A percentile compares a stretch with the other conserved stretches of the same genome.
These are phyloP conservation scores for Diogma glabrata DNA, from an alignment of 2,888 invertebrate species.

Conservation along the genomic window DNA sequence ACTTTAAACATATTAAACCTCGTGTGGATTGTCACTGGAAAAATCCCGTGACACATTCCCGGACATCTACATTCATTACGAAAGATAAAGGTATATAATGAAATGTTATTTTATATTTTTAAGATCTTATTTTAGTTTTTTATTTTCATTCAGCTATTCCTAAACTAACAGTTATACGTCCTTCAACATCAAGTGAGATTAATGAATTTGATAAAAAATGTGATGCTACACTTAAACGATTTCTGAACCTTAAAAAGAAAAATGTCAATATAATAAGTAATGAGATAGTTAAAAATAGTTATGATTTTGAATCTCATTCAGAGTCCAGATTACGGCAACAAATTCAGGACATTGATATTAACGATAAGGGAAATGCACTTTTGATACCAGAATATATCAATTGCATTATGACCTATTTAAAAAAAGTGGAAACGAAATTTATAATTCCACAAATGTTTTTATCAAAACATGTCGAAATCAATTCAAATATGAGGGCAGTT, in stretches of 20 bases:
- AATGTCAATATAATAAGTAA: background rate
- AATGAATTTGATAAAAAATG: no score
- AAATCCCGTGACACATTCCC: constrained; percentile 19
- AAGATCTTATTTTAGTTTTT: no score
- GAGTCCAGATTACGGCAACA: constrained; percentile 24
- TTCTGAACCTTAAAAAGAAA: no score
- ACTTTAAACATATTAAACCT: constrained; percentile 32
- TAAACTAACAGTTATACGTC: no score
- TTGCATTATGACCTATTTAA: constrained; percentile 80
- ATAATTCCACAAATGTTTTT: constrained; percentile 54
- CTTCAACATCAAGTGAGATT: no score
- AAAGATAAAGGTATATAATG: background rate
- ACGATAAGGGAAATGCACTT: constrained; percentile 61
- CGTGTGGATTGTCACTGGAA: constrained; percentile 35
- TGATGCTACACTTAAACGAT: no score
- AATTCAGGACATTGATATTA: constrained; percentile 63
- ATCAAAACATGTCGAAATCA: constrained; percentile 46
- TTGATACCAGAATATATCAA: constrained; percentile 75
- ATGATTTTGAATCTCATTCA: constrained; percentile 25
- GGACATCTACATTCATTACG: background rate
- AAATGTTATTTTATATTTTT: no score
- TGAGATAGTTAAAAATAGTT: no score
- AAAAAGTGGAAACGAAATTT: constrained; percentile 57
- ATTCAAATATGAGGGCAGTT: constrained; percentile 76
- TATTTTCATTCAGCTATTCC: no score